Evolutionary conservation across 2,113 vertebrate species (phyloP), one percentile per base, ranked within the genome.

Genomic region (Scomber colias): DNA sequence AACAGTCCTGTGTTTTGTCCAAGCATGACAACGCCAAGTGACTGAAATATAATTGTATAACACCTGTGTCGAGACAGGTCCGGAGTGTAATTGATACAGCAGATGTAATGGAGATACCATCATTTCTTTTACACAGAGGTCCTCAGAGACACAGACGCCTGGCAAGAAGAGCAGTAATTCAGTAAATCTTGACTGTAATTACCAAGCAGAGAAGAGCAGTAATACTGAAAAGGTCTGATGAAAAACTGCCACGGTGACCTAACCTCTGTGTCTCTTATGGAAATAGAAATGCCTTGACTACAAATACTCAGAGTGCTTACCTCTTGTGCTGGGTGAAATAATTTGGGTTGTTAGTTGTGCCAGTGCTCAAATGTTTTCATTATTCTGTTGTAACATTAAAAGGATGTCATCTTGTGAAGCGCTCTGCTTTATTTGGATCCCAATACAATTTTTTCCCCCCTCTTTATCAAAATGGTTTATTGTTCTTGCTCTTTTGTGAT

Each of bases 101-200:
- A 24, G 48, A 70, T 60, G 54, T 82, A 86, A 83, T 65, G 54
- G 27, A 46, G 40, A 50, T 66, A 67, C 70, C 81, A 67, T 61
- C 79, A 54, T 71, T 77, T 82, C 57, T 48, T 74, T 70, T 50
- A 68, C 49, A 27, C 49, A 21, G 53, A 46, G 53, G 4, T 64
- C 74, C 60, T 67, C 30, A 17, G 64, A 63, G 85, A 74, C 67
- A 48, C 45, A 69, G 46, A 63, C 50, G 67, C 53, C 71, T 63
- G 50, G 21, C 59, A 45, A 15, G 24, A 59, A 71, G 10, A 61
- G 30, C n/a, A 67, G 61, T 71, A 64, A 73, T 40, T 40, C 35
- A 40, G 35, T 40, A 40, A 40, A 59, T 81, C 62, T 68, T 31
- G 35, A 3, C 48, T 17, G 61, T 88, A 83, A 88, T 91, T 89